These are phyloP conservation scores for Lepidothrix coronata DNA, from an alignment of 2,113 vertebrate species.

Conservation along the genomic window DNA sequence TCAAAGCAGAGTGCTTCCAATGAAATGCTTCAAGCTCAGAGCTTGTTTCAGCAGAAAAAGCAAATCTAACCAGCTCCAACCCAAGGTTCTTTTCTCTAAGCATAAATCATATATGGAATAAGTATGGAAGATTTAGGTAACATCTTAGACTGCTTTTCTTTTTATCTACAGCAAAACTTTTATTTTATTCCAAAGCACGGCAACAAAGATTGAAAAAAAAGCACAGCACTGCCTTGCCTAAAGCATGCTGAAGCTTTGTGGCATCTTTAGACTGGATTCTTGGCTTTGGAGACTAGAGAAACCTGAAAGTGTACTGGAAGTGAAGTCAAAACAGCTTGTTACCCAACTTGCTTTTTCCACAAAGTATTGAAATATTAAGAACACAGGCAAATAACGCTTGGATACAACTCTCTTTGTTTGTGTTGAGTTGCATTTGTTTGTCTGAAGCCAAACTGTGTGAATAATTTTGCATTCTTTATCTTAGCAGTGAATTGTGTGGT, in stretches of 20 bases:
- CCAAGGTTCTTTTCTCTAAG: background rate
- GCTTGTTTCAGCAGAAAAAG: background rate
- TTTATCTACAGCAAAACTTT: background rate
- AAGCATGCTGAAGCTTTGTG: conserved; percentile 5
- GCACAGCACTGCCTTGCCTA: background rate
- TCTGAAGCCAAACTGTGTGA: conserved; percentile 38
- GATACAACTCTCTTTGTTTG: conserved; percentile 13
- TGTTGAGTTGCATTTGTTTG: conserved; percentile 11
- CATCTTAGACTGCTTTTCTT: background rate
- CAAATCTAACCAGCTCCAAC: background rate
- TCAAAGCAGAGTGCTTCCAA: background rate
- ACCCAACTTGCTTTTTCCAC: conserved; percentile 40
- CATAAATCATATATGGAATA: background rate
- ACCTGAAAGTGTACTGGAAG: conserved; percentile 45
- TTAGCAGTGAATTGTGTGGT: conserved; percentile 8
- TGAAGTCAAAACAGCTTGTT: conserved; percentile 33
- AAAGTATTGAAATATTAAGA: conserved; percentile 33
- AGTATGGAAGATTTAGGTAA: background rate
- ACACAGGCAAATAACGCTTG: background rate
- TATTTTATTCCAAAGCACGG: background rate
- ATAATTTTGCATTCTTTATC: conserved; percentile 53
- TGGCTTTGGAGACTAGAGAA: conserved; percentile 56
- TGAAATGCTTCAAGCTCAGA: background rate
- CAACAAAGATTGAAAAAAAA: background rate
- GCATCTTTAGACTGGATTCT: conserved; percentile 23